These are phyloP conservation scores for Erpetoichthys calabaricus DNA, from an alignment of 2,797 vertebrate genomes.

Conservation along the genomic window DNA sequence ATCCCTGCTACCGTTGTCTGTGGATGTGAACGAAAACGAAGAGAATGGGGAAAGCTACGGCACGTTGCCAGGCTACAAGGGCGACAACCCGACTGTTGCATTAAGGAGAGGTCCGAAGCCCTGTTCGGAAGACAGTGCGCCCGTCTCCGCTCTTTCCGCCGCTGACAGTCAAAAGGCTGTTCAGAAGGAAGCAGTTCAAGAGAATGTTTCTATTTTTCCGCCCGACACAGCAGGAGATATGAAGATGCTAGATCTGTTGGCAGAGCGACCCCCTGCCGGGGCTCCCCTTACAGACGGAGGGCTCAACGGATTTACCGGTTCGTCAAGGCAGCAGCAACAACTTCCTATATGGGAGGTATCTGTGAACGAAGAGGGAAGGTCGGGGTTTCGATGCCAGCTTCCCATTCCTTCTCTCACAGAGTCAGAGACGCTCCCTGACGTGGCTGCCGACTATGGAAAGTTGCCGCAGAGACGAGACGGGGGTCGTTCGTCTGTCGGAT, in stretches of 20 bases:
- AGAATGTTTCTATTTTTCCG: constrained; percentile 4
- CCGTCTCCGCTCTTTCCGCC: background rate
- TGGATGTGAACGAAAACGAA: constrained; percentile 44
- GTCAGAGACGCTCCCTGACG: no score
- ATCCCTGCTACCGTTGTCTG: constrained; percentile 14
- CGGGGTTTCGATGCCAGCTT: constrained; percentile 5
- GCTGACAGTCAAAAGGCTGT: background rate
- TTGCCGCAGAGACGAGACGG: background rate
- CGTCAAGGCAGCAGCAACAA: constrained; percentile 8
- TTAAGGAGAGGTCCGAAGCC: constrained; percentile 20
- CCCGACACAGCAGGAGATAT: constrained; percentile 2
- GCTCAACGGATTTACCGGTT: constrained; percentile 44
- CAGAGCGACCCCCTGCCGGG: constrained; percentile 13
- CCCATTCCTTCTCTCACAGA: no score
- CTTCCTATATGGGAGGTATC: no score
- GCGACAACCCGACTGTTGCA: constrained; percentile 6
- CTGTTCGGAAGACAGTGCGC: background rate
- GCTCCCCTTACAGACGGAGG: constrained; percentile 17
- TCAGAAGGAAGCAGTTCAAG: constrained; percentile 19
- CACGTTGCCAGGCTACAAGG: constrained; percentile 2
- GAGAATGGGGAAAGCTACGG: constrained; percentile 12
- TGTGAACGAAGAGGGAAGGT: constrained; percentile 18
- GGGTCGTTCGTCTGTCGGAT: constrained; percentile 8
- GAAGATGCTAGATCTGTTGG: constrained; percentile 23
- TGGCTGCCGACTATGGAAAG: no score